Evolutionary conservation across 2,113 vertebrate genomes (phyloP).

Genomic region (Coptodon bakossiorum): DNA sequence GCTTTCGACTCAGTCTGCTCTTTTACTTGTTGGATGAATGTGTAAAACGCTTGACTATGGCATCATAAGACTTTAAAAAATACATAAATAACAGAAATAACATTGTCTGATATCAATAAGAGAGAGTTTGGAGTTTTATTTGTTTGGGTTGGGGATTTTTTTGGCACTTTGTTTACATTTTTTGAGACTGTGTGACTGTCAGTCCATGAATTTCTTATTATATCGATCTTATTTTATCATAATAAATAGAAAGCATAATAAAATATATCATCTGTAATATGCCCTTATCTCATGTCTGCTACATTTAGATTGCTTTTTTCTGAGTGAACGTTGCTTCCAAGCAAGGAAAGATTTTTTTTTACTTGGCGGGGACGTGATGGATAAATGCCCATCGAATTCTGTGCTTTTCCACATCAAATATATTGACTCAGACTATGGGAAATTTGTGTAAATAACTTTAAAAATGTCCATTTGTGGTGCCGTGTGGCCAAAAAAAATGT

Average conservation of each 20-base stretch:
- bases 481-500: neutral
- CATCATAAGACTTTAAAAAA: accelerated
- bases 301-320: neutral
- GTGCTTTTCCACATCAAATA: neutral
- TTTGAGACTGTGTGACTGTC: neutral
- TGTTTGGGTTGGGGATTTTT: neutral
- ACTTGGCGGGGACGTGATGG: accelerated
- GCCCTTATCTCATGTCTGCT: neutral
- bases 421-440: neutral
- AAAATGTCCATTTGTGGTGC: neutral
- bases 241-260: neutral
- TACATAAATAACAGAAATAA: neutral
- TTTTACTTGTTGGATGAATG: neutral
- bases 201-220: neutral
- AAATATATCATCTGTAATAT: neutral
- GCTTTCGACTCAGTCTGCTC: neutral
- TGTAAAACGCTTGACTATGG: accelerated
- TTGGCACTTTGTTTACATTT: neutral
- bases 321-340: neutral
- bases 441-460: neutral
- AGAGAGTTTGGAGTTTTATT: neutral
- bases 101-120: neutral
- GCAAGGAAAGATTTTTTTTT: neutral
- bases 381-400: neutral
- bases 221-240: neutral